Percentiles rank a stretch among this genome's conserved stretches.
phyloP scores from a whole-genome alignment of 2,888 invertebrate genomes.

The Pammene fasciana region DNA sequence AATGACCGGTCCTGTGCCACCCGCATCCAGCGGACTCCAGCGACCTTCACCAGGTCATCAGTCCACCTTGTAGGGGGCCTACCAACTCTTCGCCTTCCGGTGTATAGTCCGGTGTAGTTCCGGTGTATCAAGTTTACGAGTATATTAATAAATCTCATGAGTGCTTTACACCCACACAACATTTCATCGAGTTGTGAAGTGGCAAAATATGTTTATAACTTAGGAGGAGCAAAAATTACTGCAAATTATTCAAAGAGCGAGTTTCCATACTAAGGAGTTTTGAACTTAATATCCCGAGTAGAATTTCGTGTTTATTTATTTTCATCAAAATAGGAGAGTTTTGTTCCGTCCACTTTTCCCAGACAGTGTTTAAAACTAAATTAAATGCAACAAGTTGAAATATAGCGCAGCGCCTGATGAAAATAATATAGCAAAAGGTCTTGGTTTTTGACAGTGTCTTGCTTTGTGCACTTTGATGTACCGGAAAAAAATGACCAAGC shows the following conservation, averaged over 20 bases:
- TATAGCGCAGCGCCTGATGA: neutral
- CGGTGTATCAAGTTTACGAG: too few species aligned
- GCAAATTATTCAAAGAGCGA: conserved; percentile 7
- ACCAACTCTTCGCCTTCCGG: too few species aligned
- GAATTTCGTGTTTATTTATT: too few species aligned
- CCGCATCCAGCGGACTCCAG: too few species aligned
- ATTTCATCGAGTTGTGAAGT: conserved; percentile 8
- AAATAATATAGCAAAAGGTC: neutral
- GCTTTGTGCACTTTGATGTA: too few species aligned
- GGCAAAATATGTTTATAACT: conserved; percentile 1
- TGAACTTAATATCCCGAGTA: too few species aligned
- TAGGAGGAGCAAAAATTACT: conserved; percentile 10
- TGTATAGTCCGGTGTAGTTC: too few species aligned
- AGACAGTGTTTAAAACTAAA: neutral
- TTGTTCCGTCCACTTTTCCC: neutral
- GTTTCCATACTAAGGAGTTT: neutral
- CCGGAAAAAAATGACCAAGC: too few species aligned
- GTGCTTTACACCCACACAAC: neutral
- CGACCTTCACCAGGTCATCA: too few species aligned
- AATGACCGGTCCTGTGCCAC: too few species aligned
- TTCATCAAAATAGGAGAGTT: neutral
- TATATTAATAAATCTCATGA: conserved; percentile 2
- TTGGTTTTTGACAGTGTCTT: neutral
- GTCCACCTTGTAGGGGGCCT: too few species aligned
- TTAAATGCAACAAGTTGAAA: neutral